Conservation (phyloP, 2,797 vertebrate genomes). For the Anguilla anguilla region DNA sequence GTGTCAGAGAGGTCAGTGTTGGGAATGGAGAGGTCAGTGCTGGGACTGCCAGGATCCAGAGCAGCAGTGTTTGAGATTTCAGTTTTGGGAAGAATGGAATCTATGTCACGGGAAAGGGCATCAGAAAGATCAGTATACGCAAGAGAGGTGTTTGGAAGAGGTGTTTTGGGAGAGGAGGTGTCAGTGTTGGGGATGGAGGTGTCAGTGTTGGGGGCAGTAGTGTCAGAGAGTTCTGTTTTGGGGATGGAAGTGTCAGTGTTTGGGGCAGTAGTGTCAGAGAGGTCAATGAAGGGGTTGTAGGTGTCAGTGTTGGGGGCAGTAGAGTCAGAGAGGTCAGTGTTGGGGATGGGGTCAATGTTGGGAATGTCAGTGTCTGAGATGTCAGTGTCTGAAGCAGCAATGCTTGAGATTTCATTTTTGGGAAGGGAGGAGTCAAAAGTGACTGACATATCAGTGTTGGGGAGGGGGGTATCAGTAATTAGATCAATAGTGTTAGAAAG, state of each 20-base stretch:
- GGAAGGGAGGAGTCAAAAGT: not conserved
- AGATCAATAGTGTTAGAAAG: not conserved
- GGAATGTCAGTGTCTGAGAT: not conserved
- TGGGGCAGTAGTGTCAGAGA: no score
- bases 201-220: no score
- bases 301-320: not conserved
- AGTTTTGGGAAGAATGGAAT: not conserved
- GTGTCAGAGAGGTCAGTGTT: not conserved
- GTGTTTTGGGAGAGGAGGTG: not conserved
- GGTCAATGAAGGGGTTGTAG: not conserved
- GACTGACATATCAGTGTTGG: not conserved
- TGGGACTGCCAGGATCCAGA: not conserved
- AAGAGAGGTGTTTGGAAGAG: not conserved
- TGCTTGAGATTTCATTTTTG: not conserved
- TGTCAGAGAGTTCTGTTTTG: not conserved
- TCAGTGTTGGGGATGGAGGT: not conserved
- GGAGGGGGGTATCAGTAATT: no score
- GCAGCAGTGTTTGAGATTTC: not conserved
- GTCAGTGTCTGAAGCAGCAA: not conserved
- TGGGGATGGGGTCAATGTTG: not conserved
- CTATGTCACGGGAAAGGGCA: not conserved
- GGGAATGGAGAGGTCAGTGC: not conserved
- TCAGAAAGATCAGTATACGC: not conserved
- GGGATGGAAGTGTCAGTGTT: no score
- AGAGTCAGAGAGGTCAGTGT: not conserved